Evolutionary conservation across 2,888 invertebrate species (phyloP).

Genomic region (Calephelis perditalis): DNA sequence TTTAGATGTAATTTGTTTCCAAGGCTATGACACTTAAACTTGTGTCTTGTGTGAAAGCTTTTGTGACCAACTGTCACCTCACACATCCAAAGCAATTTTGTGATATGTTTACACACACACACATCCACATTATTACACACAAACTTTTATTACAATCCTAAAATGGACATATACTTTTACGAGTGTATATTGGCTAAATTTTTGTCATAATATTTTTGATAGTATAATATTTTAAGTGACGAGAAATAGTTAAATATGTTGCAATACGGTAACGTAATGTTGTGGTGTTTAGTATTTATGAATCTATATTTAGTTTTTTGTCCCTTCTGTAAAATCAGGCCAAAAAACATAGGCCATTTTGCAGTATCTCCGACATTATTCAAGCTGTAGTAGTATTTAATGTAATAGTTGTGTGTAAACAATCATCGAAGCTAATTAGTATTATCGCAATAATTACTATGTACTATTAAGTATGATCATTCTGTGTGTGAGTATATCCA

Average conservation of each 20-base stretch:
- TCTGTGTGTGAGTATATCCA: neutral
- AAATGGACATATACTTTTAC: no score
- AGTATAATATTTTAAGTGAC: no score
- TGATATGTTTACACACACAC: slow-evolving; percentile 4
- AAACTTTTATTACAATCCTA: no score
- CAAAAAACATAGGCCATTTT: no score
- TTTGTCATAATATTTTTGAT: no score
- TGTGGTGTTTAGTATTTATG: no score
- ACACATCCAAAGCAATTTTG: slow-evolving; percentile 8
- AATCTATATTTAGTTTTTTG: no score
- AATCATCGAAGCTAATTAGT: neutral
- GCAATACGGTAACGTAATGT: no score
- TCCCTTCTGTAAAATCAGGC: no score
- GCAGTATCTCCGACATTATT: no score
- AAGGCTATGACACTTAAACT: neutral
- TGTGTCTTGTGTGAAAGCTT: neutral
- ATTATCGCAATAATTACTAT: neutral
- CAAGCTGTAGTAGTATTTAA: neutral
- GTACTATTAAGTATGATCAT: neutral
- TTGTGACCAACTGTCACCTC: neutral
- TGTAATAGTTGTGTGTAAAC: neutral
- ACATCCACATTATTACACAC: neutral
- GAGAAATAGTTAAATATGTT: no score
- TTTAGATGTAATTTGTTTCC: slow-evolving; percentile 1
- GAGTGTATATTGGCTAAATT: no score